Evolutionary conservation across 1,140 invertebrate species (phyloP), one percentile per base, ranked within the genome.

Genomic region (Diprion similis): DNA sequence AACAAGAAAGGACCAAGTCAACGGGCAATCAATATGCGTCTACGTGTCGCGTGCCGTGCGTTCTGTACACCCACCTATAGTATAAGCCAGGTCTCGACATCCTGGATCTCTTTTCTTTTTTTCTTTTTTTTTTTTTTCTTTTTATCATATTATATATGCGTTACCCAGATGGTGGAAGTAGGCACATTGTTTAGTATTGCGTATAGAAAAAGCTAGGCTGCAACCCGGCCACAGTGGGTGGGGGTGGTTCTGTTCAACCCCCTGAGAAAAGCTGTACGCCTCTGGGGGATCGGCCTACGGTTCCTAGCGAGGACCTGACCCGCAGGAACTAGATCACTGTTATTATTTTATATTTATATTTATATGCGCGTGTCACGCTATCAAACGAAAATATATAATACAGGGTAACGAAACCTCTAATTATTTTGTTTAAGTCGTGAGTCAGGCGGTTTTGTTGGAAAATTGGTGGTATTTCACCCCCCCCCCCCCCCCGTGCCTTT

Each of bases 21-120:
- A 70, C 66, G 75, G 75, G 76, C 78, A 83, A 83, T 84, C 82
- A 78, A 83, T 84, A 83, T 71, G 75, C 69, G 74, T 9, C 70
- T 66, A 64, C 74, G 68, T 77, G 79, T 80, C 79, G 78, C 76
- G 72, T 80, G 76, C 10, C 66, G 66, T 68, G 15, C 18, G 11
- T 68, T 68, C 66, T 68, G 17, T 68, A 19, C 66, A 18, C 17
- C 17, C 8, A 15, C 17, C 17, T 7, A 17, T 15, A n/a, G n/a
- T n/a, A 64, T 4, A 64, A 64, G 17, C 17, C 17, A 7, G 13
- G 2, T 15, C 13, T 15, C 13, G 1, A 15, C 13, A 64, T 15
- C 17, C 59, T 64, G 59, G 13, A 15, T 13, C 18, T 68, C 66
- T 19, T 68, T 18, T 68, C n/a, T n/a, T 68, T 15, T 68, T 68